Evolutionary conservation across 2,113 vertebrate species (phyloP).

Genomic region (Mustelus asterias): DNA sequence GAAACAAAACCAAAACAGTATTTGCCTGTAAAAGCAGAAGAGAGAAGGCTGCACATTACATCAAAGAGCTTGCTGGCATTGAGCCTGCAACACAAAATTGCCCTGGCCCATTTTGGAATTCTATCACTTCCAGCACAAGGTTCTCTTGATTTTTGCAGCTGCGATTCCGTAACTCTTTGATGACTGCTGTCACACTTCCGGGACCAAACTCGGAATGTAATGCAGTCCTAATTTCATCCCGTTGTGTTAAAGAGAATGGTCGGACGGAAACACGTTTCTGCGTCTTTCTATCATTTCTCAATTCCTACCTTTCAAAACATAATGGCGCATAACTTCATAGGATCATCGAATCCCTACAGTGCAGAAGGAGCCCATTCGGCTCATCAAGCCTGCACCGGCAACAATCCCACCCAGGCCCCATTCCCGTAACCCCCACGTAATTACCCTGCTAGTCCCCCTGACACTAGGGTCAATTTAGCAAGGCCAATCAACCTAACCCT

Average conservation of each 20-base stretch:
- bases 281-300: background rate
- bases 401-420: no score
- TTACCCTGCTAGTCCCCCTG: no score
- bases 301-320: background rate
- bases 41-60: background rate
- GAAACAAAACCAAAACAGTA: slow-evolving; percentile 18
- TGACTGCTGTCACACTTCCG: background rate
- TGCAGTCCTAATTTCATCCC: background rate
- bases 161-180: background rate
- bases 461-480: no score
- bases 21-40: background rate
- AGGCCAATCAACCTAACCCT: no score
- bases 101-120: background rate
- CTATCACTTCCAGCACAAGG: background rate
- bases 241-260: background rate
- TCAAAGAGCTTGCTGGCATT: background rate
- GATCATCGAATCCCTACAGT: no score
- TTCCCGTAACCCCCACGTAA: no score
- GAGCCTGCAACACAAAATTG: background rate
- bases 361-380: no score
- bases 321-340: no score
- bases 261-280: background rate
- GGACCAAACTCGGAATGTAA: background rate
- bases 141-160: background rate
- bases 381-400: no score